Conservation (phyloP, 2,888 invertebrate species). For the Dolichomitus sp. region DNA sequence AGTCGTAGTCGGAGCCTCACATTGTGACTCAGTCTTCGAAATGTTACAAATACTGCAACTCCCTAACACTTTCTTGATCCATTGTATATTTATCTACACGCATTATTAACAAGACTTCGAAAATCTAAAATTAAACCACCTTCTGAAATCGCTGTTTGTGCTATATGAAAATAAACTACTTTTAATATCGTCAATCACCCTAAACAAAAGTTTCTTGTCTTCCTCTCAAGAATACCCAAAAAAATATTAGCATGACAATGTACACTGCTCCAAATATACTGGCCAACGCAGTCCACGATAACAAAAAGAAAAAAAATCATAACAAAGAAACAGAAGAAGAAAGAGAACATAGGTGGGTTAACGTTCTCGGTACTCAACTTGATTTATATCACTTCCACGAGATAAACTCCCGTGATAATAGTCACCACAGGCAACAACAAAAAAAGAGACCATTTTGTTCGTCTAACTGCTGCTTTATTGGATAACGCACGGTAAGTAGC, state of each 20-base stretch:
- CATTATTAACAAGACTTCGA: neutral
- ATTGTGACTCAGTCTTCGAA: no score
- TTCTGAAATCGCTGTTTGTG: neutral
- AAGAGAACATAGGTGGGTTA: neutral
- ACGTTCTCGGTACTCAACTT: neutral
- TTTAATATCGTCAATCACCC: neutral
- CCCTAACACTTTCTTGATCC: no score
- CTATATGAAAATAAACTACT: neutral
- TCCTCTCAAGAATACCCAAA: neutral
- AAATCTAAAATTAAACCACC: no score
- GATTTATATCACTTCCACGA: slow-evolving; percentile 16
- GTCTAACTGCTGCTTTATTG: slow-evolving; percentile 7
- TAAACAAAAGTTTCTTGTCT: neutral
- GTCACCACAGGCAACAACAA: neutral
- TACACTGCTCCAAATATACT: neutral
- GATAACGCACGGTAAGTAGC: slow-evolving; percentile 42
- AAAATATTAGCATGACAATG: slow-evolving; percentile 12
- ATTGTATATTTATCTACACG: no score
- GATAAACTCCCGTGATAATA: slow-evolving; percentile 23
- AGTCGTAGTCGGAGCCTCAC: no score
- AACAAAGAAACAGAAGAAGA: neutral
- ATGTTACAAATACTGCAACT: no score
- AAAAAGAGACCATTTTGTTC: slow-evolving; percentile 3
- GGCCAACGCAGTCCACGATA: neutral
- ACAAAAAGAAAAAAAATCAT: neutral